Base-by-base conservation (phyloP, 2,113 vertebrate species). In the Hippopotamus amphibius region DNA sequence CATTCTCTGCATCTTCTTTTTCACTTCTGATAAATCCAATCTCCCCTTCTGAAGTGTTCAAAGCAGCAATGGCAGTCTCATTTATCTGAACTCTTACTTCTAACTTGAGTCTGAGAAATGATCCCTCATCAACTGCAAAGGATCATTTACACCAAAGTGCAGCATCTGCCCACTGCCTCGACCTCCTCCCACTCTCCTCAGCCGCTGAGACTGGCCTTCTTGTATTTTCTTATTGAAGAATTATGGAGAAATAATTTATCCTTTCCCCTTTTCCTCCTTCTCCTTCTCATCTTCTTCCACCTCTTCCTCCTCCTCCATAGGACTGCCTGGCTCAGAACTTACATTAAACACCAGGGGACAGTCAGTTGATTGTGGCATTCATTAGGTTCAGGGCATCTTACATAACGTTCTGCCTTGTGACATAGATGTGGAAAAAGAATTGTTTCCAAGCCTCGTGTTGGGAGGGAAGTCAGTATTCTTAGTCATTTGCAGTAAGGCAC, bases 21-120 rank as follows among this genome's bases (percentile, higher is more conserved):
- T 98, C 97, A 99, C 97, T 98, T 96, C 98, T 98, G 98, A 89
- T 97, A 98, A 98, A 87, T 98, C 98, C 95, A 98, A 98, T 97
- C 89, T 98, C 95, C 93, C 96, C 97, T 98, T 98, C 57, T 80
- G 97, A 98, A 93, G 85, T 24, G 96, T 97, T 98, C 98, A 98
- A 96, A 98, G 97, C 97, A 97, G 98, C 95, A 98, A 83, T 28
- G 48, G 97, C 82, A 96, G 93, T 87, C 97, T 97, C 97, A 96
- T 87, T 98, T 97, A 94, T 97, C 97, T 98, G 97, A 98, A 98
- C 98, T 98, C 95, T 98, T 97, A 98, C 97, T 97, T 98, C 97
- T 98, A 98, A 98, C 94, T 98, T 0, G 2, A 90, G 95, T 98
- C 96, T 98, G 97, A 98, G 97, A 98, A 97, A 90, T 17, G 50